These are phyloP conservation scores for Cervus canadensis DNA, from an alignment of 2,113 vertebrate genomes.

Conservation along the genomic window DNA sequence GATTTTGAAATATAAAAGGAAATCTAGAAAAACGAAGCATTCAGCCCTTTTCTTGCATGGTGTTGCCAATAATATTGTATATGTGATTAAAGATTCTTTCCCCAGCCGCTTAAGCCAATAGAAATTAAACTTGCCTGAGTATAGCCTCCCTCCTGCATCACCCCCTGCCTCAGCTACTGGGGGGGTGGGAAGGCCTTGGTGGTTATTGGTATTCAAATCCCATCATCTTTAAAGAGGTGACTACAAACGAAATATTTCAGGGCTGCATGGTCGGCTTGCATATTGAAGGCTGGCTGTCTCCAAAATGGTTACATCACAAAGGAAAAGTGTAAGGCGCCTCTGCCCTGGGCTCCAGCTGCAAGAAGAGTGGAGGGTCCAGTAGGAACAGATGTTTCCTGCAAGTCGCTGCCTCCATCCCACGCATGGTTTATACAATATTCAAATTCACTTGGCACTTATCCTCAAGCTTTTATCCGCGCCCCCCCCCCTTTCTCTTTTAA, in stretches of 20 bases:
- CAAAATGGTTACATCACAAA: conserved; percentile 57
- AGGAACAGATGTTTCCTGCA: conserved; percentile 75
- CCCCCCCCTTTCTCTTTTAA: conserved; percentile 34
- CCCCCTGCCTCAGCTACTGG: background rate
- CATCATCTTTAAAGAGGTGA: conserved; percentile 36
- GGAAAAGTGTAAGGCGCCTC: conserved; percentile 59
- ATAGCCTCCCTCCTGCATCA: background rate
- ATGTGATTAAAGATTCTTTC: conserved; percentile 57
- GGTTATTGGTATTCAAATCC: conserved; percentile 11
- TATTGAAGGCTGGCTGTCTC: conserved; percentile 51
- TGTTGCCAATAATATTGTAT: conserved; percentile 48
- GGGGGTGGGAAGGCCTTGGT: background rate
- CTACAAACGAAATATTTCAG: conserved; percentile 43
- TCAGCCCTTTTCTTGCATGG: background rate
- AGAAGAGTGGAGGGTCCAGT: conserved; percentile 64
- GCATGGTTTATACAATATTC: conserved; percentile 69
- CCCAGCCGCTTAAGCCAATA: conserved; percentile 41
- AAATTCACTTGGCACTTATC: conserved; percentile 71
- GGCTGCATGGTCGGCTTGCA: background rate
- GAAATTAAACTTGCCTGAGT: conserved; percentile 61
- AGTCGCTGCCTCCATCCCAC: conserved; percentile 72
- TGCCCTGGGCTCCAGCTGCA: conserved; percentile 66
- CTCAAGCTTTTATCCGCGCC: background rate
- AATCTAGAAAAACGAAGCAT: conserved; percentile 31
- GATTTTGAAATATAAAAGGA: conserved; percentile 59